These are phyloP conservation scores for Dendrolimus kikuchii DNA, from an alignment of 1,140 invertebrate species.

Conservation along the genomic window DNA sequence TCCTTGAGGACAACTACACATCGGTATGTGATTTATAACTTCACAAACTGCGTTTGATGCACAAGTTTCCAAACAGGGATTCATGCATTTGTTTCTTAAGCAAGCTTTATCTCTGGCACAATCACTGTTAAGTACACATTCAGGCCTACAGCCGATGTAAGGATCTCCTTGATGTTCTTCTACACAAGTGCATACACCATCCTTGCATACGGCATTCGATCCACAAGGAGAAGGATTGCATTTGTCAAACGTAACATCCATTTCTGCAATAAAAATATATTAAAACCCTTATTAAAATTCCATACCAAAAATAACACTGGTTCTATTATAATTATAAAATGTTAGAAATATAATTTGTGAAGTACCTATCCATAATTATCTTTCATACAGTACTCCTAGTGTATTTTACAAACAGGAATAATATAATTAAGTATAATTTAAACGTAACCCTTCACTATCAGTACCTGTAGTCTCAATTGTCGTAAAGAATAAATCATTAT, in stretches of 20 bases:
- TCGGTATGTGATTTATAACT: conserved; percentile 80
- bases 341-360: not conserved
- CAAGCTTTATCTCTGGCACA: conserved; percentile 80
- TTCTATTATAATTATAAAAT: not conserved
- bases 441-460: too few relatives aligned
- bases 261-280: conserved; percentile 19
- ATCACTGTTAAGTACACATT: conserved; percentile 80
- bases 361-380: too few relatives aligned
- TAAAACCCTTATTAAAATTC: not conserved
- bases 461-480: too few relatives aligned
- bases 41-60: conserved; percentile 78
- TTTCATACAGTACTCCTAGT: too few relatives aligned
- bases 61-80: conserved; percentile 81
- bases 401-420: too few relatives aligned
- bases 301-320: not conserved
- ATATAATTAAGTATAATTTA: too few relatives aligned
- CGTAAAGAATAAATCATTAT: too few relatives aligned
- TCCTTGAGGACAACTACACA: conserved; percentile 79
- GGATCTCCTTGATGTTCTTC: conserved; percentile 81
- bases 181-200: conserved; percentile 77
- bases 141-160: conserved; percentile 77
- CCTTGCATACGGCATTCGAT: conserved; percentile 74
- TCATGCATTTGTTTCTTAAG: conserved; percentile 78
- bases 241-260: conserved; percentile 31
- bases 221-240: conserved; percentile 80